Base-by-base conservation (phyloP, 2,888 invertebrate species). In the Drosophila ezoana region DNA sequence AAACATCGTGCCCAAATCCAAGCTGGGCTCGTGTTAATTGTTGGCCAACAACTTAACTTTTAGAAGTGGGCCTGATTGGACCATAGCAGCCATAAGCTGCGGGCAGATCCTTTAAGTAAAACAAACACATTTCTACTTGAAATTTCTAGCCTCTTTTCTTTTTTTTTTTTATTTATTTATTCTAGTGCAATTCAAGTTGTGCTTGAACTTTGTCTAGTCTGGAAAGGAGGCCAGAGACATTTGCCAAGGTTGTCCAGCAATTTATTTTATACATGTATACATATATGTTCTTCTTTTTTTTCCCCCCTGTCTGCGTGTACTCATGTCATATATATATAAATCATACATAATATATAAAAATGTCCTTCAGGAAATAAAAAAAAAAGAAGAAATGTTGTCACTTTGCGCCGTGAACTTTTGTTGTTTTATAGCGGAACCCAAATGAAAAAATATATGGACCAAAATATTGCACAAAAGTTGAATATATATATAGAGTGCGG, bases 211-310 rank as follows among this genome's bases (percentile, higher is more conserved):
- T 51, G 47, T 28, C 54, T 35, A 43, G 51, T 35, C 63, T 35
- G 41, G 49, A 41, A 51, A 70, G 71, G 18, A 48, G 75, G 57
- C 44, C 51, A 71, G 28, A 60, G 28, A 65, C 47, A 32, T 43
- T 49, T 61, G 48, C 41, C 65, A 76, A 72, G 77, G 73, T 45
- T 76, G 20, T 28, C 10, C 47, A 16, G 16, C 54, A 48, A 35
- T 54, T 58, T 45, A 20, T 13, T 20, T 20, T 28, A 23, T 23
- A 8, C 8, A 23, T 23, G 28, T 28, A 8, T 28, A 8, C 23
- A 8, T 23, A 5, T 23, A 23, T 23, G 23, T 23, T 5, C 23
- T 23, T 23, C 5, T 18, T 18, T 5, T 20, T 16, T 8, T 41
- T 16, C 37, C 6, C 37, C 6, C 4, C 16, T 37, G n/a, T 60